Conservation (phyloP, 2,888 invertebrate species). For the Palloptera scutellata region DNA sequence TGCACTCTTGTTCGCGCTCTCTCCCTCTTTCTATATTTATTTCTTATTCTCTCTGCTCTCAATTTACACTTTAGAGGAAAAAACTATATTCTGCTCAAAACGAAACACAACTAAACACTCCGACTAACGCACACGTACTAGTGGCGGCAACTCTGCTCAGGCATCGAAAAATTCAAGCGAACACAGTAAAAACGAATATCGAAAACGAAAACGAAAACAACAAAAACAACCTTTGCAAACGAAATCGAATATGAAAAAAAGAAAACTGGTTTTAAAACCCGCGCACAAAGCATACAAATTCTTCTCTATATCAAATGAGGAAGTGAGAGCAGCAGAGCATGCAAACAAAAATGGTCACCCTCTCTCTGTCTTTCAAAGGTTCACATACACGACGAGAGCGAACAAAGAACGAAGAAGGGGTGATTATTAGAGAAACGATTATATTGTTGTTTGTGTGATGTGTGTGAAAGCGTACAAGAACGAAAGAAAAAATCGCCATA, state of each 20-base stretch:
- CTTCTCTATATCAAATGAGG: constrained; percentile 25
- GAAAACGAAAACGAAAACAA: constrained; percentile 22
- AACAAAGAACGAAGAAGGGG: no score
- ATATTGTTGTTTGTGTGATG: constrained; percentile 22
- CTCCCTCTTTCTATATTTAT: constrained; percentile 11
- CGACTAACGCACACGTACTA: constrained; percentile 42
- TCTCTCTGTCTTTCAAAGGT: constrained; percentile 25
- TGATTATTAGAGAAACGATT: constrained; percentile 25
- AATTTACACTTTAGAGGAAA: not conserved
- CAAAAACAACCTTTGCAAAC: constrained; percentile 4
- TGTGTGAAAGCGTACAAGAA: constrained; percentile 30
- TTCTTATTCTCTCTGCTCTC: constrained; percentile 16
- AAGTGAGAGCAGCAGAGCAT: constrained; percentile 5
- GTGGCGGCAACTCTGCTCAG: constrained; percentile 37
- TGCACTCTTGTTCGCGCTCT: constrained; percentile 18
- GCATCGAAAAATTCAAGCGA: not conserved
- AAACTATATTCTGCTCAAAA: constrained; percentile 8
- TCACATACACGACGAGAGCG: not conserved
- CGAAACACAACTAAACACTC: constrained; percentile 38
- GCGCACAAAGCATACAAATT: no score
- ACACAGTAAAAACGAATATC: not conserved
- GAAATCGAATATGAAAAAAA: not conserved
- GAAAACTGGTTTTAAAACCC: not conserved
- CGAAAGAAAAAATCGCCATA: constrained; percentile 40
- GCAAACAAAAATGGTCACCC: not conserved